phyloP scores from a whole-genome alignment of 2,888 invertebrate genomes.

The Drosophila falleni region DNA sequence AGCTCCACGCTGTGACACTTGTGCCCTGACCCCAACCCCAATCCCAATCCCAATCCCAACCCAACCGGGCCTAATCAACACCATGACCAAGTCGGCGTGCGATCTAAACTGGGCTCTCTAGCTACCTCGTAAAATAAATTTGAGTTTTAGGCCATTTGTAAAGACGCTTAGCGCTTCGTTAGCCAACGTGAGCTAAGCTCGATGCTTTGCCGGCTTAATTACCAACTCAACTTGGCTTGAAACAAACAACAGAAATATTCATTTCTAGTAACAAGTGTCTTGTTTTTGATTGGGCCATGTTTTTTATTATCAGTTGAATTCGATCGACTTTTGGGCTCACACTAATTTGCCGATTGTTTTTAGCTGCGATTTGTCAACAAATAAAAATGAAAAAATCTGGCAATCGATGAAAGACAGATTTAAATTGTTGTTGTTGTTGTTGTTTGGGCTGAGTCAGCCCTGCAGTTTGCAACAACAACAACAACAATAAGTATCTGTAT shows the following conservation, averaged over 20 bases:
- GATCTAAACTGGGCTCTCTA: conserved; percentile 48
- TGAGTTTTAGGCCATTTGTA: conserved; percentile 72
- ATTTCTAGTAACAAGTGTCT: conserved; percentile 38
- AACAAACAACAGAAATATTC: conserved; percentile 18
- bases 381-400: neutral
- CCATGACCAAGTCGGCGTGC: conserved; percentile 60
- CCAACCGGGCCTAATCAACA: conserved; percentile 65
- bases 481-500: neutral
- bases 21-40: conserved; percentile 57
- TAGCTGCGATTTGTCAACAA: conserved; percentile 22
- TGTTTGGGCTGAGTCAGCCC: conserved; percentile 53
- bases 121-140: conserved; percentile 68
- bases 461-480: conserved; percentile 18
- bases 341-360: conserved; percentile 66
- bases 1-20: conserved; percentile 77
- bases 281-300: conserved; percentile 49
- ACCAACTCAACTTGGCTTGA: conserved; percentile 58
- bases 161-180: conserved; percentile 51
- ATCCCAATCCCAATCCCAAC: neutral
- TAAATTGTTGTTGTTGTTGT: conserved; percentile 21
- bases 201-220: conserved; percentile 60
- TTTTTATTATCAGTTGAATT: conserved; percentile 30
- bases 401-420: neutral
- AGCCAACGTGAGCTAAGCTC: conserved; percentile 29
- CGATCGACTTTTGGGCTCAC: conserved; percentile 38